Percentiles rank a stretch among this genome's conserved stretches.
Evolutionary conservation across 2,888 invertebrate species (phyloP).

Genomic region (Drosophila ezoana): DNA sequence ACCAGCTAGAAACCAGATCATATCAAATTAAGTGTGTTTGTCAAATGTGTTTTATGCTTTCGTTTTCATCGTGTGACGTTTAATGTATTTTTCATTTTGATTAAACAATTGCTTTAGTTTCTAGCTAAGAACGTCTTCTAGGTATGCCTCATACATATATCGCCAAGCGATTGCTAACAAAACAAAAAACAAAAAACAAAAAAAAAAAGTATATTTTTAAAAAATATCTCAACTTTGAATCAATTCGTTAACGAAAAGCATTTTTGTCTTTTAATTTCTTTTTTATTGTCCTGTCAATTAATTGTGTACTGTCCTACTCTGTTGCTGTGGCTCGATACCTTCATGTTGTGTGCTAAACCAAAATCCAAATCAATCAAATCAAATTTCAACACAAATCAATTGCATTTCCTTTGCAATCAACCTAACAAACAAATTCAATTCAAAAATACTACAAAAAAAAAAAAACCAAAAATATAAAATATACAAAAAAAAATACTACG

Average conservation of each 20-base stretch:
- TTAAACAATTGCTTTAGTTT: constrained; percentile 47
- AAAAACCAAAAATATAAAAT: not conserved
- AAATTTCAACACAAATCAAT: constrained; percentile 65
- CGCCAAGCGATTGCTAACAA: constrained; percentile 37
- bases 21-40: constrained; percentile 75
- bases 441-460: constrained; percentile 38
- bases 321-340: constrained; percentile 85
- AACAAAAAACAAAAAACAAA: constrained; percentile 15
- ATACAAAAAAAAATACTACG: constrained; percentile 59
- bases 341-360: constrained; percentile 84
- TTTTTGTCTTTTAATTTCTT: constrained; percentile 84
- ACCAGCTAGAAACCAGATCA: constrained; percentile 7
- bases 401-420: constrained; percentile 67
- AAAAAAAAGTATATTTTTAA: constrained; percentile 28
- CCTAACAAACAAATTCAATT: constrained; percentile 41
- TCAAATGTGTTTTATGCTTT: constrained; percentile 78
- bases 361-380: constrained; percentile 62
- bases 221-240: constrained; percentile 70
- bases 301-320: constrained; percentile 85
- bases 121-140: constrained; percentile 63
- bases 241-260: constrained; percentile 82
- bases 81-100: constrained; percentile 47
- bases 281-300: constrained; percentile 84
- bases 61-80: constrained; percentile 46
- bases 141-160: constrained; percentile 61